These are phyloP conservation scores for Lasioglossum marginatum DNA, from an alignment of 2,888 invertebrate genomes.

Conservation along the genomic window DNA sequence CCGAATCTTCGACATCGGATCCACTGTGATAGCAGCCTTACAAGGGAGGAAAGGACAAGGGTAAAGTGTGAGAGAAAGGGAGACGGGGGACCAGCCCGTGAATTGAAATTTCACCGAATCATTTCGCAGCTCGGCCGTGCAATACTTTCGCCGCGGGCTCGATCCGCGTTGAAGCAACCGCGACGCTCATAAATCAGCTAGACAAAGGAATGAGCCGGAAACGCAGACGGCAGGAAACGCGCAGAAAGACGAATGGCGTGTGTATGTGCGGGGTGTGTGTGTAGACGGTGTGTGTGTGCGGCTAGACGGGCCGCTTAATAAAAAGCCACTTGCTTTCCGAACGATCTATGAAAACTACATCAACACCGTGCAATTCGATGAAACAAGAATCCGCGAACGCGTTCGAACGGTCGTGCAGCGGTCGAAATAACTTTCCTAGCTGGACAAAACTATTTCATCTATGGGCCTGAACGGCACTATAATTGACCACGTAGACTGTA, in stretches of 20 bases:
- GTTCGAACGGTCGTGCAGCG: background rate
- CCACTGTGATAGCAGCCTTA: background rate
- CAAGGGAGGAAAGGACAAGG: background rate
- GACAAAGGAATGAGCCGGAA: slow-evolving; percentile 49
- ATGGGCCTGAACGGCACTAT: background rate
- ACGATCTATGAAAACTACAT: slow-evolving; percentile 46
- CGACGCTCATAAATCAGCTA: slow-evolving; percentile 53
- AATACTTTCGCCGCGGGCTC: slow-evolving; percentile 39
- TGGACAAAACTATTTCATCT: background rate
- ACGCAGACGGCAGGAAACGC: slow-evolving; percentile 23
- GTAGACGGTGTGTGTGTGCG: slow-evolving; percentile 27
- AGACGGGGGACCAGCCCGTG: background rate
- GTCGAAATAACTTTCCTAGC: background rate
- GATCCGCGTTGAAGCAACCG: slow-evolving; percentile 20
- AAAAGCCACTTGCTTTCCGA: slow-evolving; percentile 44
- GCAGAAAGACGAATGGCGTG: slow-evolving; percentile 33
- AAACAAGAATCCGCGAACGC: background rate
- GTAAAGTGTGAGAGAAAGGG: background rate
- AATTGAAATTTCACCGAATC: slow-evolving; percentile 49
- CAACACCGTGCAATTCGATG: slow-evolving; percentile 10
- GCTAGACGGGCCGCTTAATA: slow-evolving; percentile 37
- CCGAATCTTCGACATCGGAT: too few relatives aligned
- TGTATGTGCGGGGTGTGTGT: slow-evolving; percentile 14
- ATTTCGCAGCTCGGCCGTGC: slow-evolving; percentile 31
- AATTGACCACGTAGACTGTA: too few relatives aligned